Percentiles rank a stretch among this genome's conserved stretches.
Conservation (phyloP, 2,888 invertebrate genomes). For the Hirtodrosophila histrioides region DNA sequence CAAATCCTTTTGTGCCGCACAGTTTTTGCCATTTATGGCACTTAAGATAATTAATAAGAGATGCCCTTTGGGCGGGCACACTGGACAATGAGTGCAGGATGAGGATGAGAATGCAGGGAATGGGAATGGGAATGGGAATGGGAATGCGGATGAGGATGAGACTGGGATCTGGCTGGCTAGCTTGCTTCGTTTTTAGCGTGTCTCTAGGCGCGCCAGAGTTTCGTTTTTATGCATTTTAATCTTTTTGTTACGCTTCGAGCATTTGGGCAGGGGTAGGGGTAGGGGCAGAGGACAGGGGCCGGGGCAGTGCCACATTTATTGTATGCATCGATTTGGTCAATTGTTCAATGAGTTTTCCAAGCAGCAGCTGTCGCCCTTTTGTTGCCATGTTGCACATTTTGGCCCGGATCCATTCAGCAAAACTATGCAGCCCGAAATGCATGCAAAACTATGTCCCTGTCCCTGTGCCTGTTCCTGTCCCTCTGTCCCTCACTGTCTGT, state of each 20-base stretch:
- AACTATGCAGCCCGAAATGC: slow-evolving; percentile 51
- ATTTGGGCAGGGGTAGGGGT: slow-evolving; percentile 9
- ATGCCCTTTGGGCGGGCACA: slow-evolving; percentile 49
- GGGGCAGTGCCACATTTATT: slow-evolving; percentile 50
- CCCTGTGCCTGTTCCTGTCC: not conserved
- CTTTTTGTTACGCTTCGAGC: slow-evolving; percentile 63
- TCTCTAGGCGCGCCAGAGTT: slow-evolving; percentile 25
- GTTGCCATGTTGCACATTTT: slow-evolving; percentile 55
- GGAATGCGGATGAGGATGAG: slow-evolving; percentile 6
- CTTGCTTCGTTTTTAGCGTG: slow-evolving; percentile 5
- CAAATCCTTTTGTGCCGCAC: slow-evolving; percentile 63
- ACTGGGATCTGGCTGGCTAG: not conserved
- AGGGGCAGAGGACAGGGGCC: slow-evolving; percentile 17
- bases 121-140: slow-evolving; percentile 3
- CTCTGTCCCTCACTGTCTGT: not conserved
- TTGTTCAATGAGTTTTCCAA: slow-evolving; percentile 75
- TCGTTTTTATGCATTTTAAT: slow-evolving; percentile 64
- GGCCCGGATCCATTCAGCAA: slow-evolving; percentile 59
- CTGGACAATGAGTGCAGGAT: slow-evolving; percentile 36
- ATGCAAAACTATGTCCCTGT: slow-evolving; percentile 64
- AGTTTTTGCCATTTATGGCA: slow-evolving; percentile 70
- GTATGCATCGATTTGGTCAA: slow-evolving; percentile 71
- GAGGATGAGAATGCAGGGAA: not conserved
- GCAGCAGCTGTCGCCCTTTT: slow-evolving; percentile 70
- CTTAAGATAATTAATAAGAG: slow-evolving; percentile 80